Percentiles rank a stretch among this genome's conserved stretches.
Conservation (phyloP, 2,888 invertebrate genomes). For the Hyposoter didymator region DNA sequence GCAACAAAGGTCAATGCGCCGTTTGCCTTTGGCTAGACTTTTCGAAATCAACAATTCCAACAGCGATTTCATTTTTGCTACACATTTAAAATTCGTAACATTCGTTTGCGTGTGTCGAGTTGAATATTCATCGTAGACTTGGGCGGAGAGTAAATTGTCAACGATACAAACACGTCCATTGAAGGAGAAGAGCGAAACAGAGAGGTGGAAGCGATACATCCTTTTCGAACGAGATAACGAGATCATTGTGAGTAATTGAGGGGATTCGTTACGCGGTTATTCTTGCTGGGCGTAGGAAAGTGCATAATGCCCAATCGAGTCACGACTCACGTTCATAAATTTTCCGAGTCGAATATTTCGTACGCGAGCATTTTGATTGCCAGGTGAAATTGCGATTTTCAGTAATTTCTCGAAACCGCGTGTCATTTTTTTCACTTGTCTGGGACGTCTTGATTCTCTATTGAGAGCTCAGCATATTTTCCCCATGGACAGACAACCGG, state of each 20-base stretch:
- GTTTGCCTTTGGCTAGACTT: background rate
- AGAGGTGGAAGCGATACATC: slow-evolving; percentile 40
- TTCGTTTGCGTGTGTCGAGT: background rate
- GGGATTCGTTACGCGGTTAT: slow-evolving; percentile 70
- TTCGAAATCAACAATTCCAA: background rate
- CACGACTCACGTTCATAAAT: slow-evolving; percentile 9
- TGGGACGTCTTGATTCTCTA: background rate
- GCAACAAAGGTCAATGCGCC: background rate
- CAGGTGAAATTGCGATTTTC: background rate
- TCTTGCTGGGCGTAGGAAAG: slow-evolving; percentile 75
- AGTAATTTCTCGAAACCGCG: background rate
- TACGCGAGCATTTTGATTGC: slow-evolving; percentile 3
- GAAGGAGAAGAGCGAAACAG: slow-evolving; percentile 6
- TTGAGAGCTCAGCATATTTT: background rate
- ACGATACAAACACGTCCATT: background rate
- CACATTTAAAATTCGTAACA: background rate
- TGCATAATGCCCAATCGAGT: slow-evolving; percentile 74
- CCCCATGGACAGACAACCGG: too few species aligned
- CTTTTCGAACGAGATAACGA: slow-evolving; percentile 59
- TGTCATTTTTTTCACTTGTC: background rate
- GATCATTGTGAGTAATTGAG: slow-evolving; percentile 74
- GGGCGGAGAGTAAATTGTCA: background rate
- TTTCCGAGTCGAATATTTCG: background rate
- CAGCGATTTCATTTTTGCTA: background rate
- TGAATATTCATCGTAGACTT: background rate